phyloP scores from a whole-genome alignment of 2,888 invertebrate species.

The Aromia moschata region DNA sequence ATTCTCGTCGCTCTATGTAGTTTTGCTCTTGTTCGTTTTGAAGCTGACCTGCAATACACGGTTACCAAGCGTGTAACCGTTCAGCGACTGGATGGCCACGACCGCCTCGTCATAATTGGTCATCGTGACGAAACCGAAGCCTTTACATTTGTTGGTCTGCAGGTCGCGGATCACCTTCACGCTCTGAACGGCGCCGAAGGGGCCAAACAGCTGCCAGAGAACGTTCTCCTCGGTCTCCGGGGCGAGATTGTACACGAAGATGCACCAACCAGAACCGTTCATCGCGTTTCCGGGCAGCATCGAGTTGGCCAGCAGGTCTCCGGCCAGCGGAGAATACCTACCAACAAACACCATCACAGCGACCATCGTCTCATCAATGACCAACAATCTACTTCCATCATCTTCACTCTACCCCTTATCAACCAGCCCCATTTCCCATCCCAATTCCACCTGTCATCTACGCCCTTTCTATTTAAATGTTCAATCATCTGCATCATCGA shows the following conservation, averaged over 20 bases:
- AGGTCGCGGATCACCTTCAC: slow-evolving; percentile 77
- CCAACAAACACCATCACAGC: slow-evolving; percentile 41
- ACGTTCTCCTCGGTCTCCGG: slow-evolving; percentile 92
- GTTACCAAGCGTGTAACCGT: slow-evolving; percentile 95
- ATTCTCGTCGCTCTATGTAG: slow-evolving; percentile 65
- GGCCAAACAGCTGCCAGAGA: slow-evolving; percentile 95
- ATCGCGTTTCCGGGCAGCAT: slow-evolving; percentile 87
- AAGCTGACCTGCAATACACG: slow-evolving; percentile 97
- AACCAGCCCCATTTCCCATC: too few relatives aligned
- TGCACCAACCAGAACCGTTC: slow-evolving; percentile 90
- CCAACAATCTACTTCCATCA: too few relatives aligned
- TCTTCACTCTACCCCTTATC: too few relatives aligned
- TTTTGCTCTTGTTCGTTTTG: slow-evolving; percentile 91
- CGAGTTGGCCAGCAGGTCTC: slow-evolving; percentile 74
- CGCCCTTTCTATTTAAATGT: too few relatives aligned
- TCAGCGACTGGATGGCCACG: slow-evolving; percentile 94
- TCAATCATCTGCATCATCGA: too few relatives aligned
- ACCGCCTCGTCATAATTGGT: slow-evolving; percentile 97
- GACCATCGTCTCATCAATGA: not conserved
- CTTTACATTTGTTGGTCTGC: slow-evolving; percentile 94
- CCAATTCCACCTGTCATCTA: too few relatives aligned
- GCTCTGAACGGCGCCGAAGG: slow-evolving; percentile 96
- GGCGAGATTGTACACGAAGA: slow-evolving; percentile 92
- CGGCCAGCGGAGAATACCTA: slow-evolving; percentile 83
- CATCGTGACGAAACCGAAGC: slow-evolving; percentile 98